phyloP scores from a whole-genome alignment of 2,113 vertebrate species.

The Catharus minimus region DNA sequence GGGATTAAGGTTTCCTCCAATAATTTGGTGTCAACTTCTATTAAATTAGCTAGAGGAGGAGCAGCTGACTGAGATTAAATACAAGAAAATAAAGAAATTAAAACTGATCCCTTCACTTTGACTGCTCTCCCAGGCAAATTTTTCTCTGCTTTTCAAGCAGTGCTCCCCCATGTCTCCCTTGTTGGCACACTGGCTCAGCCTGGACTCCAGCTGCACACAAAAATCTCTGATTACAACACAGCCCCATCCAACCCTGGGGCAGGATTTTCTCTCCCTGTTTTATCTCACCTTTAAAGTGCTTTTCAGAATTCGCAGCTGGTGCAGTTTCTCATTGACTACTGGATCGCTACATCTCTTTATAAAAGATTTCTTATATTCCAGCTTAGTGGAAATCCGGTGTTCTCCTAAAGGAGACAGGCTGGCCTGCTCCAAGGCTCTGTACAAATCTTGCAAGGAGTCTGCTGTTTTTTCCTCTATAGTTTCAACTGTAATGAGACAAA shows the following conservation, averaged over 20 bases:
- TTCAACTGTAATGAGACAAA: conserved; percentile 73
- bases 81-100: conserved; percentile 31
- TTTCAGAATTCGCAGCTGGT: conserved; percentile 93
- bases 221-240: background rate
- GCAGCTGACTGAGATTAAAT: conserved; percentile 26
- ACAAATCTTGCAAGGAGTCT: conserved; percentile 94
- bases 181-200: background rate
- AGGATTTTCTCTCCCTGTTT: conserved; percentile 37
- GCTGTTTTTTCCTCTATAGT: conserved; percentile 81
- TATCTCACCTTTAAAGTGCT: conserved; percentile 95
- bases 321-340: conserved; percentile 94
- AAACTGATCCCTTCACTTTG: background rate
- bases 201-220: background rate
- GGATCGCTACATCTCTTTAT: conserved; percentile 91
- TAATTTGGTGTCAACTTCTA: background rate
- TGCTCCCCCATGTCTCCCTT: background rate
- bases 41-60: conserved; percentile 8
- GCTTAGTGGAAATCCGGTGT: conserved; percentile 84
- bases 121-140: background rate
- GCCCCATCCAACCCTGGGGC: background rate
- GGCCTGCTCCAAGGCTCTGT: conserved; percentile 91
- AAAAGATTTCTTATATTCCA: conserved; percentile 94
- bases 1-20: background rate
- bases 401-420: conserved; percentile 91
- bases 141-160: background rate